Conservation (phyloP, 2,888 invertebrate genomes). For the Halocaridina rubra region DNA sequence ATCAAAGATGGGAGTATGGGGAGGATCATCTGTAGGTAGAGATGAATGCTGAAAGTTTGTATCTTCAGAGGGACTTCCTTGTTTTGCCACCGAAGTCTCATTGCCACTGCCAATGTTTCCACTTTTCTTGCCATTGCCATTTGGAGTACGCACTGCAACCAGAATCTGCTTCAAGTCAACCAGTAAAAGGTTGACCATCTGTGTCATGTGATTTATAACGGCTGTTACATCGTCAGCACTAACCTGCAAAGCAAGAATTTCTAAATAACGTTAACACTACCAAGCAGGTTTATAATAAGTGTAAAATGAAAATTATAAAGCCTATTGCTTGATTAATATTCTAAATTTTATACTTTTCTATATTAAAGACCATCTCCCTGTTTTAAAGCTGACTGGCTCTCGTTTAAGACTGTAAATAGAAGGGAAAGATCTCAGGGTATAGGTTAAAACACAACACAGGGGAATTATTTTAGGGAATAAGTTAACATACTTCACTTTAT, state of each 20-base stretch:
- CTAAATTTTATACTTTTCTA: too few relatives aligned
- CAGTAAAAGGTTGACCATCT: conserved; percentile 85
- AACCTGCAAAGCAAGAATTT: conserved; percentile 68
- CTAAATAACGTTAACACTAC: too few relatives aligned
- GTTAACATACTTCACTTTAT: too few relatives aligned
- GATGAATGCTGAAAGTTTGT: conserved; percentile 39
- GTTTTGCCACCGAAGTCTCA: not conserved
- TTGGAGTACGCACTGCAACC: conserved; percentile 13
- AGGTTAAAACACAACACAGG: too few relatives aligned
- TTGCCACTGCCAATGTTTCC: not conserved
- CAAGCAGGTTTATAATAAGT: too few relatives aligned
- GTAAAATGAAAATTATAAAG: too few relatives aligned
- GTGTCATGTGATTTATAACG: conserved; percentile 91
- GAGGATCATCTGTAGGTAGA: conserved; percentile 38
- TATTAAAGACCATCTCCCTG: too few relatives aligned
- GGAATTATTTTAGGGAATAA: too few relatives aligned
- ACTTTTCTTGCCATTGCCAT: conserved; percentile 17
- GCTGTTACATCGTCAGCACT: conserved; percentile 87
- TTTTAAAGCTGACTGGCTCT: too few relatives aligned
- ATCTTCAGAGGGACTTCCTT: conserved; percentile 71
- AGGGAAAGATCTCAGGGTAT: too few relatives aligned
- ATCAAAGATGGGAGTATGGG: conserved; percentile 76
- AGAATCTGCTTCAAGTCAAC: conserved; percentile 73
- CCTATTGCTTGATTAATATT: too few relatives aligned
- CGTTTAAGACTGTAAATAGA: too few relatives aligned